phyloP scores from a whole-genome alignment of 2,888 invertebrate species.

The Drosophila kambysellisi region DNA sequence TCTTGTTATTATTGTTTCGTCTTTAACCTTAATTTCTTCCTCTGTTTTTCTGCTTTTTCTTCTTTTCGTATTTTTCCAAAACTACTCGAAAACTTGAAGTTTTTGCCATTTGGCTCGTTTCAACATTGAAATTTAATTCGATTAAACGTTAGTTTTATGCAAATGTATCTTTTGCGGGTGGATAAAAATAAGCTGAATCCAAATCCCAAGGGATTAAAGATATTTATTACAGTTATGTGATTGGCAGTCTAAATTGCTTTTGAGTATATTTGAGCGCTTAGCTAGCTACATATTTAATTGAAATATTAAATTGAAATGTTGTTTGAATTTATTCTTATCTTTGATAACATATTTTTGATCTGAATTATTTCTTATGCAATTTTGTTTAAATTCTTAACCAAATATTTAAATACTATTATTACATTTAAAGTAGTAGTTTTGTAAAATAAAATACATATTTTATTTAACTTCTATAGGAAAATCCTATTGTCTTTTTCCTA shows the following conservation, averaged over 20 bases:
- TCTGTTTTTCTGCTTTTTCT: not conserved
- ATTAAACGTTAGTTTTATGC: conserved; percentile 46
- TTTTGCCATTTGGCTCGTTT: conserved; percentile 49
- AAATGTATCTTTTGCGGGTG: conserved; percentile 36
- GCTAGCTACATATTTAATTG: not conserved
- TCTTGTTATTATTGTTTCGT: conserved; percentile 5
- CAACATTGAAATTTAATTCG: conserved; percentile 32
- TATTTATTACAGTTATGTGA: conserved; percentile 16
- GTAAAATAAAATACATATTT: not conserved
- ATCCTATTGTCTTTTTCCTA: not conserved
- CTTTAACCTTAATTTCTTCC: not conserved
- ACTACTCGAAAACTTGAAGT: conserved; percentile 35
- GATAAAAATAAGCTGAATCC: conserved; percentile 3
- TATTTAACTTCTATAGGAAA: not conserved
- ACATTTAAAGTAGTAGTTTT: not conserved
- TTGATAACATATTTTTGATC: not conserved
- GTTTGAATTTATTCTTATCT: not conserved
- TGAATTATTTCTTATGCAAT: not conserved
- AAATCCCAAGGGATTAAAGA: conserved; percentile 27
- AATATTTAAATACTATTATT: not conserved
- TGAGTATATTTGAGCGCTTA: not conserved
- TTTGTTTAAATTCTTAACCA: not conserved
- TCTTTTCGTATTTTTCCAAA: not conserved
- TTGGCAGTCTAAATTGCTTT: conserved; percentile 7
- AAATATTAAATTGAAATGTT: not conserved